These are phyloP conservation scores for Cheracebus regulus DNA, from an alignment of 2,797 vertebrate species.

Conservation along the genomic window DNA sequence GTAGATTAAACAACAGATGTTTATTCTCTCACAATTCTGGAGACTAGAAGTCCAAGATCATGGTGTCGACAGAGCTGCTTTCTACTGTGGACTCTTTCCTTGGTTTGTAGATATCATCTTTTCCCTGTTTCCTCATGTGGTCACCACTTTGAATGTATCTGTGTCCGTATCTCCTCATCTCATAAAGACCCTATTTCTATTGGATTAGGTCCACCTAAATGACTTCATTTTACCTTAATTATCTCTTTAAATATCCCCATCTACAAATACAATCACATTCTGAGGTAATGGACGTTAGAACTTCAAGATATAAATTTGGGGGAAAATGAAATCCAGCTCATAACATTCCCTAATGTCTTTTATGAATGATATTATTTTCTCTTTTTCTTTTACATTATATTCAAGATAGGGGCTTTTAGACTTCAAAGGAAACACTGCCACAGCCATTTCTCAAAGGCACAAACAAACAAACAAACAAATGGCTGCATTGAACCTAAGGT, in stretches of 20 bases:
- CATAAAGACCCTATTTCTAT: not conserved
- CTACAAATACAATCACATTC: not conserved
- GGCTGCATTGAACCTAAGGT: not conserved
- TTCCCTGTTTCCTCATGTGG: not conserved
- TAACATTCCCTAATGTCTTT: not conserved
- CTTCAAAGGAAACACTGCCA: not conserved
- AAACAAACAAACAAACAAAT: no score
- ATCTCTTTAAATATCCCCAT: not conserved
- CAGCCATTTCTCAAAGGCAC: not conserved
- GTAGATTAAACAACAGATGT: no score
- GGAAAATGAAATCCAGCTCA: accelerated
- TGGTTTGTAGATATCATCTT: not conserved
- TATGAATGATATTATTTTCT: not conserved
- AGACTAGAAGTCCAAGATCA: not conserved
- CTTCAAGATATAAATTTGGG: not conserved
- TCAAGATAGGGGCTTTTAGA: not conserved
- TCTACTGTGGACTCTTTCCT: not conserved
- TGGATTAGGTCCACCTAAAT: no score
- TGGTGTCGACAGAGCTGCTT: not conserved
- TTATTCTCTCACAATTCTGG: not conserved
- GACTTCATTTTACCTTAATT: not conserved
- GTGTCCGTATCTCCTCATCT: not conserved
- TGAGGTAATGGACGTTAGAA: not conserved
- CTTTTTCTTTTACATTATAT: not conserved
- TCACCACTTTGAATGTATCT: not conserved